These are phyloP conservation scores for Drosophila subpulchrella DNA, from an alignment of 1,140 invertebrate species.

Conservation along the genomic window DNA sequence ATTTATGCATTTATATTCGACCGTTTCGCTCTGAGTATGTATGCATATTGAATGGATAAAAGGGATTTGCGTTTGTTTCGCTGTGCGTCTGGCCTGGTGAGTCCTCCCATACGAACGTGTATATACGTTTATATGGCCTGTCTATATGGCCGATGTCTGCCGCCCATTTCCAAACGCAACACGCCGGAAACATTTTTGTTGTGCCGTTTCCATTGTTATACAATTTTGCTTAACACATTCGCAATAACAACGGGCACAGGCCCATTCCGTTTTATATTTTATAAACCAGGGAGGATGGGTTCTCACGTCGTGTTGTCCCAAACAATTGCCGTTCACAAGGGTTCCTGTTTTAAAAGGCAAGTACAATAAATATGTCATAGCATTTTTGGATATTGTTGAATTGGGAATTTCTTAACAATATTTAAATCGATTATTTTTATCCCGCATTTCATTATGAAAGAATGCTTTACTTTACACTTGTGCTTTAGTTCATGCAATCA, in stretches of 20 bases:
- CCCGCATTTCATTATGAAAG: neutral
- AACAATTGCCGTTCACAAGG: conserved; percentile 9
- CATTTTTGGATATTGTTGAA: neutral
- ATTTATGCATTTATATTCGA: conserved; percentile 63
- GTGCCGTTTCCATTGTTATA: conserved; percentile 62
- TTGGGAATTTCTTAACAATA: neutral
- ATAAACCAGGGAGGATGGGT: conserved; percentile 39
- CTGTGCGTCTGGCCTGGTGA: conserved; percentile 50
- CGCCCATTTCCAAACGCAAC: conserved; percentile 40
- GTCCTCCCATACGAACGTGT: neutral
- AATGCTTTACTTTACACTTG: neutral
- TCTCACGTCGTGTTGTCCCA: conserved; percentile 4
- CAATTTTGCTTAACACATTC: conserved; percentile 57
- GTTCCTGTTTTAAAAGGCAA: conserved; percentile 5
- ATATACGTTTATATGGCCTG: conserved; percentile 11
- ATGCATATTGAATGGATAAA: conserved; percentile 75
- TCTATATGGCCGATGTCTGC: conserved; percentile 31
- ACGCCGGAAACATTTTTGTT: conserved; percentile 63
- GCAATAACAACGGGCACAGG: conserved; percentile 17
- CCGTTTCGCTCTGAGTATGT: conserved; percentile 38
- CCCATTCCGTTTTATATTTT: conserved; percentile 55
- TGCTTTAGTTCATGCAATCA: too few relatives aligned
- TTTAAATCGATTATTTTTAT: neutral
- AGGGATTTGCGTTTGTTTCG: conserved; percentile 69
- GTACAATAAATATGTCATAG: conserved; percentile 1